A percentile compares a stretch with the other conserved stretches of the same genome.
These are phyloP conservation scores for Sminthurides aquaticus DNA, from an alignment of 2,888 invertebrate genomes.

Conservation along the genomic window DNA sequence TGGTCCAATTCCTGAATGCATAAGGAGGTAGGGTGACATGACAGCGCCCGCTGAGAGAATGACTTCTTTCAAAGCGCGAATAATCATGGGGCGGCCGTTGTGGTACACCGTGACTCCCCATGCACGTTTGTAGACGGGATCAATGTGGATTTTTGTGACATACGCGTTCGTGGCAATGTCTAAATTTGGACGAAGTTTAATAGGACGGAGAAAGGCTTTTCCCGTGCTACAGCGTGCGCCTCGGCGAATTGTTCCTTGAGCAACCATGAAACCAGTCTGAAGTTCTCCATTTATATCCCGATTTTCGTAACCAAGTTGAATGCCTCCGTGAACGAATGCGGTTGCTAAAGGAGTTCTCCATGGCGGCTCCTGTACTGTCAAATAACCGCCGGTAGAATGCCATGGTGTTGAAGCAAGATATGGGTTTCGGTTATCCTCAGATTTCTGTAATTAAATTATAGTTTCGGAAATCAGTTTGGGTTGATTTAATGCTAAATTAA, in stretches of 20 bases:
- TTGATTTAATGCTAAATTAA: background rate
- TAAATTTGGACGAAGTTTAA: constrained; percentile 68
- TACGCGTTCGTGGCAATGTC: constrained; percentile 77
- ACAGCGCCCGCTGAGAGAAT: constrained; percentile 79
- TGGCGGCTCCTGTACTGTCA: constrained; percentile 78
- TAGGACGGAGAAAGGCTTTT: constrained; percentile 77
- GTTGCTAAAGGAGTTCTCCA: constrained; percentile 75
- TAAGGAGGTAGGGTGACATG: constrained; percentile 85
- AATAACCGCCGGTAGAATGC: constrained; percentile 49
- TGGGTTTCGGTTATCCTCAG: constrained; percentile 66
- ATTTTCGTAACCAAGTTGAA: constrained; percentile 75
- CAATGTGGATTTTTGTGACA: constrained; percentile 64
- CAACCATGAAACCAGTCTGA: constrained; percentile 82
- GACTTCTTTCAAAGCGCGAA: constrained; percentile 75
- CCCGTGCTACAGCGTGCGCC: constrained; percentile 82
- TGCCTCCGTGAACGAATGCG: constrained; percentile 73
- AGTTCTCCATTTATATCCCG: constrained; percentile 79
- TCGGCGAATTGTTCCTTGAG: constrained; percentile 55
- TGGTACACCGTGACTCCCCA: constrained; percentile 75
- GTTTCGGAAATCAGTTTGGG: background rate
- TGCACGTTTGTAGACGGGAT: constrained; percentile 60
- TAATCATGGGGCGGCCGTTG: constrained; percentile 62
- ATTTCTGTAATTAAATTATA: constrained; percentile 51
- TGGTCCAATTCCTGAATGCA: constrained; percentile 76
- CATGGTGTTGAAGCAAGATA: constrained; percentile 42